These are phyloP conservation scores for Nasonia giraulti DNA, from an alignment of 1,140 invertebrate species.

Conservation along the genomic window DNA sequence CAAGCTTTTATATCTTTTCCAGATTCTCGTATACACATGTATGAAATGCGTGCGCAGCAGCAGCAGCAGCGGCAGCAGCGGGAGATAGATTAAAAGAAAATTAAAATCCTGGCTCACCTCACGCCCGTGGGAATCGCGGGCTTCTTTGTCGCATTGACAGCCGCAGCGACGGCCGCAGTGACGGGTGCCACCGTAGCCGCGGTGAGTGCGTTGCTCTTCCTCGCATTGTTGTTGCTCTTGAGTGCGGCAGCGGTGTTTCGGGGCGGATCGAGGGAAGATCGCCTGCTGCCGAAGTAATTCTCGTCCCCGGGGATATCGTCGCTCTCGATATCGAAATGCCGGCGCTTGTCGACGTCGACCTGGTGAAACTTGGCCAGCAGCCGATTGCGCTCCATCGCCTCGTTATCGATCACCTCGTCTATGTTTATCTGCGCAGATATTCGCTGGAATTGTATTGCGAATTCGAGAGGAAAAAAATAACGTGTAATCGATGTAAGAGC, in stretches of 20 bases:
- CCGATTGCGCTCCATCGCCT: slow-evolving; percentile 62
- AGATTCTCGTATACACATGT: too few relatives aligned
- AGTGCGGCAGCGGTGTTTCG: not conserved
- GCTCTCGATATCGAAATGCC: not conserved
- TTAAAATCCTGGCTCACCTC: slow-evolving; percentile 34
- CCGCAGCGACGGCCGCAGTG: not conserved
- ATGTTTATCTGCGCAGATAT: slow-evolving; percentile 49
- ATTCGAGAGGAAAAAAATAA: not conserved
- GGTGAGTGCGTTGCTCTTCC: slow-evolving; percentile 27
- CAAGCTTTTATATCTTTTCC: too few relatives aligned
- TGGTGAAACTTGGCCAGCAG: slow-evolving; percentile 62
- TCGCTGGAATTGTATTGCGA: not conserved
- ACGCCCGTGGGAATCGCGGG: slow-evolving; percentile 48
- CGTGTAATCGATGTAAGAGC: not conserved
- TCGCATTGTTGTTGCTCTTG: slow-evolving; percentile 61
- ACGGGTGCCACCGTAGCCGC: not conserved
- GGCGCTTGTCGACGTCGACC: not conserved
- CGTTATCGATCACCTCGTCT: slow-evolving; percentile 58
- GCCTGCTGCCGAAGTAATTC: slow-evolving; percentile 27
- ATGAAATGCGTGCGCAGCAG: not conserved
- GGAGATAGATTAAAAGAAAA: not conserved
- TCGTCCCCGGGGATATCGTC: not conserved
- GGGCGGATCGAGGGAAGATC: slow-evolving; percentile 54
- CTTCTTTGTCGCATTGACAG: slow-evolving; percentile 52
- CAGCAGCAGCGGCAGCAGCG: not conserved